These are phyloP conservation scores for Syndactyla subalaris DNA, from an alignment of 2,797 vertebrate genomes.

Conservation along the genomic window DNA sequence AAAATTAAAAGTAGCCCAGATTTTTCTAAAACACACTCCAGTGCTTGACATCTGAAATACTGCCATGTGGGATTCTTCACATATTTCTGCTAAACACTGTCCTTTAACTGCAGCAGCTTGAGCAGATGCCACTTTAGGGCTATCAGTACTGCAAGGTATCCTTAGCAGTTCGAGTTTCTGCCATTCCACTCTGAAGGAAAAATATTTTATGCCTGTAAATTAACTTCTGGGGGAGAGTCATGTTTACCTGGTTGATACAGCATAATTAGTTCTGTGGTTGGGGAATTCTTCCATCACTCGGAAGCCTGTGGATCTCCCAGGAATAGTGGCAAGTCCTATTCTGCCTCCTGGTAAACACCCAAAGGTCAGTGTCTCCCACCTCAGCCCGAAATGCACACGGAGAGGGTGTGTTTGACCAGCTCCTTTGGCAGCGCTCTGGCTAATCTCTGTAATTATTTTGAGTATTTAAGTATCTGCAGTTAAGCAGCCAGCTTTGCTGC, in stretches of 20 bases:
- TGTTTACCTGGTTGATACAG: background rate
- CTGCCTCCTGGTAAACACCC: background rate
- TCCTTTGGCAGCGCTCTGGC: background rate
- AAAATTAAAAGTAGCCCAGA: background rate
- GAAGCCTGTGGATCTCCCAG: fast-evolving
- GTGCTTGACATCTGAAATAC: background rate
- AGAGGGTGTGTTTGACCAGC: background rate
- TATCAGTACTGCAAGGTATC: background rate
- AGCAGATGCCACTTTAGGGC: background rate
- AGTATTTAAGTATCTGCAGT: constrained; percentile 46
- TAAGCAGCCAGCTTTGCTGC: constrained; percentile 56
- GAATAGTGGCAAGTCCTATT: background rate
- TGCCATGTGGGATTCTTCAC: background rate
- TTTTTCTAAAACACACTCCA: background rate
- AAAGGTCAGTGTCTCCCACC: background rate
- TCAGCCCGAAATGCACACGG: background rate
- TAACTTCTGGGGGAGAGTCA: background rate
- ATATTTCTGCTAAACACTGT: background rate
- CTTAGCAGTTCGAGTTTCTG: background rate
- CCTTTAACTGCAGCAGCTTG: background rate
- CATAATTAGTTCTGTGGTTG: background rate
- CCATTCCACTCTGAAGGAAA: background rate
- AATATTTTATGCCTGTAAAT: background rate
- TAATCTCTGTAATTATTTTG: constrained; percentile 48
- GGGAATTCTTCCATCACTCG: background rate